Evolutionary conservation across 35 echinoderm and acorn worm genomes (phyloP), one percentile per base, ranked within the genome.

Genomic region (Ptychodera flava): DNA sequence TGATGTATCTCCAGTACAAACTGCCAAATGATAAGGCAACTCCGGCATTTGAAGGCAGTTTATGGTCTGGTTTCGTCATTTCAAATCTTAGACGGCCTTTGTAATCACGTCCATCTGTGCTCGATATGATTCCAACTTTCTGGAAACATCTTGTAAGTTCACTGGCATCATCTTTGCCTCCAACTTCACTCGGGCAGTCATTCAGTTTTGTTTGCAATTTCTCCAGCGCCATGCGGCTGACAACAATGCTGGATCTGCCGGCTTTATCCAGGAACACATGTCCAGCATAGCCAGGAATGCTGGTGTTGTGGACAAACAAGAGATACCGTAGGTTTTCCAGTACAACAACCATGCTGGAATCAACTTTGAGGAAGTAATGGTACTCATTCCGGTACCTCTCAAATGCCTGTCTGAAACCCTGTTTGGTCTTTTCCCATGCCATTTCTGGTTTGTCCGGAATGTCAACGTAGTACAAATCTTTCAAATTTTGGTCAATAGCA

Each of bases 321-420:
- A 97, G 83, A 52, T 94, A 94, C 15, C 90, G 87, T 6, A 97
- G 77, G 78, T 97, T 97, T 35, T 97, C 95, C 32, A 85, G 33
- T 16, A 97, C 88, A 10, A 92, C 78, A 85, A 90, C 83, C 0
- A 80, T 89, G 80, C 93, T 90, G 28, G 82, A 79, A 15, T 91
- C 87, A 22, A 91, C 38, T 81, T 97, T 93, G 79, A 97, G 83
- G 37, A 97, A 92, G 87, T 90, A 91, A 37, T 97, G 92, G 82
- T 87, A 97, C 22, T 94, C 85, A 31, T 87, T 76, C 0, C 85
- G 2, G 36, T 89, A 91, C 77, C 87, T 77, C 31, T 84, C 84
- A 22, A 93, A 76, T 0, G 85, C 87, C 36, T 91, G 84, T 31
- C 85, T 77, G 1, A 93, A 36, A 28, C 86, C 75, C 14, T 85